Conservation (phyloP, 2,113 vertebrate genomes). For the Phoxinus phoxinus region DNA sequence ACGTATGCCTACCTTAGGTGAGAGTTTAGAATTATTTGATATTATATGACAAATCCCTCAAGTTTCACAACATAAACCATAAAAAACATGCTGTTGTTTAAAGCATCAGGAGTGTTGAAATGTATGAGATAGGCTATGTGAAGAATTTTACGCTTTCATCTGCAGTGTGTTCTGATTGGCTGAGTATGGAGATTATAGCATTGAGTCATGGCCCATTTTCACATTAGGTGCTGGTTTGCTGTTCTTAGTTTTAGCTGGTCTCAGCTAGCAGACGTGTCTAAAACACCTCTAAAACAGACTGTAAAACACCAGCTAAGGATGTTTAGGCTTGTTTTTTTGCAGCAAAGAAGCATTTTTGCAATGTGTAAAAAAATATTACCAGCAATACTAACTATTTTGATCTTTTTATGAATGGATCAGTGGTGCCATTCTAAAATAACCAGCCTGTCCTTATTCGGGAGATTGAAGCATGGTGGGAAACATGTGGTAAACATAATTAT, state of each 20-base stretch:
- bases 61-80: background rate
- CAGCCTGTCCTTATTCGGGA: slow-evolving; percentile 9
- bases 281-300: background rate
- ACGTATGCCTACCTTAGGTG: no score
- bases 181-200: background rate
- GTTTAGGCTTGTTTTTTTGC: background rate
- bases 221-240: background rate
- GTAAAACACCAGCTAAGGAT: background rate
- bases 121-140: background rate
- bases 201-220: background rate
- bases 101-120: background rate
- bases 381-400: background rate
- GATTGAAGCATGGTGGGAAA: slow-evolving; percentile 33
- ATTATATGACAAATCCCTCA: background rate
- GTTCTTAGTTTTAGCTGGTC: background rate
- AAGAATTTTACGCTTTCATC: background rate
- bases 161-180: background rate
- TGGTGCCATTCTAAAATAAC: slow-evolving; percentile 9
- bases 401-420: slow-evolving; percentile 7
- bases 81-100: background rate
- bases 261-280: background rate
- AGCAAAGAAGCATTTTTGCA: background rate
- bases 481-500: slow-evolving; percentile 64
- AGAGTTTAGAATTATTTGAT: background rate
- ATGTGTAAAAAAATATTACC: slow-evolving; percentile 14